phyloP scores from a whole-genome alignment of 1,140 invertebrate genomes.

The Leptestheria dahalacensis region DNA sequence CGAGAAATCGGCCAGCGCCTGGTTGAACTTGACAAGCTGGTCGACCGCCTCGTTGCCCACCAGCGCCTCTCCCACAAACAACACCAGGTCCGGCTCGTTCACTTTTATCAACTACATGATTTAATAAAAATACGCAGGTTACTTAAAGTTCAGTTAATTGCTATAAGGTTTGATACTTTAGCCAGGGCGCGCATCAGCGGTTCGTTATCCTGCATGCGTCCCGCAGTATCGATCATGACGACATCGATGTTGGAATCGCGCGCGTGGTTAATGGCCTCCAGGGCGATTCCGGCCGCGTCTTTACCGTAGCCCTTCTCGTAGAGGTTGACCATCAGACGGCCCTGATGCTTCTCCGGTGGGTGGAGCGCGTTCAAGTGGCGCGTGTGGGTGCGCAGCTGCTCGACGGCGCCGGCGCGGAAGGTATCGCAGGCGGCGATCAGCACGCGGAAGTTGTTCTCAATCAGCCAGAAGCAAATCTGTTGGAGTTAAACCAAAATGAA shows the following conservation, averaged over 20 bases:
- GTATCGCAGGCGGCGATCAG: conserved; percentile 98
- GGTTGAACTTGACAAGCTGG: conserved; percentile 97
- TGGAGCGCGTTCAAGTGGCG: conserved; percentile 88
- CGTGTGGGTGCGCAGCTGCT: conserved; percentile 91
- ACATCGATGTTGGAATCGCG: conserved; percentile 70
- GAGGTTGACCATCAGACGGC: conserved; percentile 69
- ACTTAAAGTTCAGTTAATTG: conserved; percentile 16
- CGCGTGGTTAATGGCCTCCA: conserved; percentile 85
- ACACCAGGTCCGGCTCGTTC: conserved; percentile 91
- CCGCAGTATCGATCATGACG: conserved; percentile 93
- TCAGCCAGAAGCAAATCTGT: conserved; percentile 94
- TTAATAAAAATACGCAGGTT: neutral
- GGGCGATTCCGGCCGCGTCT: conserved; percentile 93
- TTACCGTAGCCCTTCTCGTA: conserved; percentile 98
- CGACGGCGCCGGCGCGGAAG: conserved; percentile 96
- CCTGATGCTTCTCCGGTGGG: conserved; percentile 52
- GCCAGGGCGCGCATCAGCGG: conserved; percentile 91
- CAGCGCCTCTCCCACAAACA: conserved; percentile 97
- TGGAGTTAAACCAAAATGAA: neutral
- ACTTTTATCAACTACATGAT: conserved; percentile 48
- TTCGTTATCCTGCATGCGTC: conserved; percentile 99
- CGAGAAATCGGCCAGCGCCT: conserved; percentile 80
- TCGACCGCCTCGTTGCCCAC: conserved; percentile 99
- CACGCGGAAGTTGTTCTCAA: conserved; percentile 92
- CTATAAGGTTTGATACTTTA: too few relatives aligned